A percentile compares a stretch with the other conserved stretches of the same genome.
These are phyloP conservation scores for Regulus satrapa DNA, from an alignment of 2,113 vertebrate genomes.

Conservation along the genomic window DNA sequence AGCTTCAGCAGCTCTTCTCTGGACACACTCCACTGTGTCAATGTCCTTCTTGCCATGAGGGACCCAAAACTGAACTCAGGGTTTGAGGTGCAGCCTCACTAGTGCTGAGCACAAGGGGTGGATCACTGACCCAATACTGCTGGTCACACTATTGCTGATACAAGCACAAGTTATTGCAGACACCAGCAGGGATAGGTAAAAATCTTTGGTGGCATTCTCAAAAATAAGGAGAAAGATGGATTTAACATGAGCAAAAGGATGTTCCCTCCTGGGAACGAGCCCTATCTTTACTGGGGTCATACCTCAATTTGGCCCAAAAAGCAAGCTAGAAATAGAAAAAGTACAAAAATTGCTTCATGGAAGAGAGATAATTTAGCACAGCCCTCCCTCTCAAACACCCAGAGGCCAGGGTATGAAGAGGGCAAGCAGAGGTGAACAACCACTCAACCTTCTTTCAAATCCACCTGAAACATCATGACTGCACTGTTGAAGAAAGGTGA, in stretches of 20 bases:
- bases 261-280: background rate
- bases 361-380: background rate
- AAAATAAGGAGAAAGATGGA: background rate
- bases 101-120: background rate
- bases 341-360: background rate
- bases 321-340: background rate
- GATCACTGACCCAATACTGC: background rate
- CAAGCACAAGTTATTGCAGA: background rate
- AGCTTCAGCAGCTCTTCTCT: background rate
- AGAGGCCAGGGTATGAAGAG: background rate
- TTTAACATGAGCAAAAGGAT: background rate
- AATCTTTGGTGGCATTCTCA: background rate
- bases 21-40: fast-evolving
- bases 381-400: background rate
- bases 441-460: background rate
- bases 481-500: background rate
- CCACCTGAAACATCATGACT: background rate
- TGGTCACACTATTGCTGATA: background rate
- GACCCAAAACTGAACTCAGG: background rate
- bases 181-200: background rate
- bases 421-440: background rate
- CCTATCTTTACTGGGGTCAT: background rate
- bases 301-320: background rate
- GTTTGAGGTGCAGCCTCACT: background rate
- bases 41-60: background rate